Conservation (phyloP, 2,113 vertebrate species). For the Cygnus atratus region DNA sequence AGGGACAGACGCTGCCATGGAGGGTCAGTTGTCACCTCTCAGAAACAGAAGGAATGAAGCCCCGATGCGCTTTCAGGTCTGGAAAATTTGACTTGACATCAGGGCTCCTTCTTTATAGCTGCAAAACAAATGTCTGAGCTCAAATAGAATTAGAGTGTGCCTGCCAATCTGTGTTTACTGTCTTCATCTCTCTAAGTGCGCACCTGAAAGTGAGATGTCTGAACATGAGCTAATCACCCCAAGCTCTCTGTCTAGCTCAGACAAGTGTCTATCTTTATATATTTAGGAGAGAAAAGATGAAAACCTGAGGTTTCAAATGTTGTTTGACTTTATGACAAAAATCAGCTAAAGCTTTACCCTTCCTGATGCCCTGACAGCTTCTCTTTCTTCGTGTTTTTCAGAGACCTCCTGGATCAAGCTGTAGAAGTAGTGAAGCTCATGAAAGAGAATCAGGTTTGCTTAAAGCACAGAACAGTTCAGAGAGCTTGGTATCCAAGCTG, state of each 20-base stretch:
- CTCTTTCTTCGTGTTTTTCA: conserved; percentile 30
- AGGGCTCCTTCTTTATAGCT: background rate
- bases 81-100: background rate
- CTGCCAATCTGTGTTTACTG: background rate
- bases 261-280: background rate
- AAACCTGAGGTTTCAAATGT: background rate
- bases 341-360: background rate
- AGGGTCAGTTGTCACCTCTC: background rate
- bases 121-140: background rate
- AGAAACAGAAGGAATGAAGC: background rate
- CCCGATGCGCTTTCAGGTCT: background rate
- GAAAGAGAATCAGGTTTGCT: conserved; percentile 71
- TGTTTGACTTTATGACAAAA: background rate
- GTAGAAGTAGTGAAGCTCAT: conserved; percentile 68
- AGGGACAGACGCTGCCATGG: background rate
- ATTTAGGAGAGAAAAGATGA: background rate
- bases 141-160: background rate
- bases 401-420: conserved; percentile 70
- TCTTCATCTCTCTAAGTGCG: background rate
- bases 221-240: background rate
- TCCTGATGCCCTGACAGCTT: background rate
- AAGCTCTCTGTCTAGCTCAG: background rate
- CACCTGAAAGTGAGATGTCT: background rate
- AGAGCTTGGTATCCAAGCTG: background rate
- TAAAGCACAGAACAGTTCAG: background rate